These are phyloP conservation scores for Rhabdornis inornatus DNA, from an alignment of 2,113 vertebrate species.

Conservation along the genomic window DNA sequence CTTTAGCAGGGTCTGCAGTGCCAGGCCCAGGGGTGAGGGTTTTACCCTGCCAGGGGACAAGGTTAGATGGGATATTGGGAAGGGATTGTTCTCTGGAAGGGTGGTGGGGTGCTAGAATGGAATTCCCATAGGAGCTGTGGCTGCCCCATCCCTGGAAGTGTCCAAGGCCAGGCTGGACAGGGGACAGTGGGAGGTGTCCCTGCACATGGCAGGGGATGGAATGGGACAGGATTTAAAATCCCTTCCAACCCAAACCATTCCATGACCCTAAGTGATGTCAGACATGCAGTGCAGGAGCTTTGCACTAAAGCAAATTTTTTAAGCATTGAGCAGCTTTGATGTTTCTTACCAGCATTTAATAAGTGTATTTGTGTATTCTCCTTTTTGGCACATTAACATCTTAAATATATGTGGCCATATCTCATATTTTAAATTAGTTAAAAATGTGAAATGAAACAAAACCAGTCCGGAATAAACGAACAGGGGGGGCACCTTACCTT, in stretches of 20 bases:
- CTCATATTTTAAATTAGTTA: neutral
- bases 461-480: neutral
- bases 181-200: neutral
- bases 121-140: neutral
- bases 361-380: neutral
- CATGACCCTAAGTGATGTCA: accelerated
- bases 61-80: neutral
- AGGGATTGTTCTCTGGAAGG: neutral
- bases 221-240: neutral
- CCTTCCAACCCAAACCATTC: neutral
- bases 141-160: neutral
- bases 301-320: neutral
- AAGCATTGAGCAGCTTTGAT: neutral
- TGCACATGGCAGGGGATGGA: neutral
- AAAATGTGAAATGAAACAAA: neutral
- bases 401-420: neutral
- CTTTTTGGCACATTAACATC: neutral
- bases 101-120: neutral
- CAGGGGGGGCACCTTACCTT: neutral
- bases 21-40: neutral
- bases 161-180: accelerated
- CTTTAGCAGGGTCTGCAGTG: neutral
- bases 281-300: neutral
- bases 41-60: neutral
- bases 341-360: neutral